A percentile compares a stretch with the other conserved stretches of the same genome.
phyloP scores from a whole-genome alignment of 2,113 vertebrate genomes.

The Percopsis transmontana region DNA sequence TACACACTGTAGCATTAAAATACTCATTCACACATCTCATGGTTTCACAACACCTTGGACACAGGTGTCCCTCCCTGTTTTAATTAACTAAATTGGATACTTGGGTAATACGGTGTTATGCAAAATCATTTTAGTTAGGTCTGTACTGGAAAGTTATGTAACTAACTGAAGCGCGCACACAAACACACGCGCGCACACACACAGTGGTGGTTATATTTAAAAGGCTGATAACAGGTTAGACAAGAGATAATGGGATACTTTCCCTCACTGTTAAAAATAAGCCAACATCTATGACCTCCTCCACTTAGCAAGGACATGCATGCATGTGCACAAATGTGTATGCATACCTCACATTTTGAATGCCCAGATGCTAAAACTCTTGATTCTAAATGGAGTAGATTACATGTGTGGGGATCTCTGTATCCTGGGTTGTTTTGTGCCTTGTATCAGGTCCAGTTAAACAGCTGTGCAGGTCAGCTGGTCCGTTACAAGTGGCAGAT shows the following conservation, averaged over 20 bases:
- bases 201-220: neutral
- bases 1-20: neutral
- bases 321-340: neutral
- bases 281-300: conserved; percentile 5
- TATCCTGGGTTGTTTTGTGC: too few species aligned
- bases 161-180: conserved; percentile 1
- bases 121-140: neutral
- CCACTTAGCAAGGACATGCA: neutral
- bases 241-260: conserved; percentile 17
- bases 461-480: neutral
- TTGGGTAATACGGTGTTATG: neutral
- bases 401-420: too few species aligned
- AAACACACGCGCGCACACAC: neutral
- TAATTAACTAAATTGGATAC: neutral
- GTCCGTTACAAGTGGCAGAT: too few species aligned
- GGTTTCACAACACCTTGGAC: neutral
- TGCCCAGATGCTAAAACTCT: too few species aligned
- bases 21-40: neutral
- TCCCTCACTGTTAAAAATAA: neutral
- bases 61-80: neutral
- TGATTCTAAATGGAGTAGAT: too few species aligned
- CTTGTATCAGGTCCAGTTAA: too few species aligned
- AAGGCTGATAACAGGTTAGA: conserved; percentile 24
- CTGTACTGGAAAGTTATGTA: neutral
- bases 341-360: neutral